Percentiles rank a stretch among this genome's conserved stretches.
Evolutionary conservation across 2,888 invertebrate species (phyloP).

Genomic region (Plusia festucae): DNA sequence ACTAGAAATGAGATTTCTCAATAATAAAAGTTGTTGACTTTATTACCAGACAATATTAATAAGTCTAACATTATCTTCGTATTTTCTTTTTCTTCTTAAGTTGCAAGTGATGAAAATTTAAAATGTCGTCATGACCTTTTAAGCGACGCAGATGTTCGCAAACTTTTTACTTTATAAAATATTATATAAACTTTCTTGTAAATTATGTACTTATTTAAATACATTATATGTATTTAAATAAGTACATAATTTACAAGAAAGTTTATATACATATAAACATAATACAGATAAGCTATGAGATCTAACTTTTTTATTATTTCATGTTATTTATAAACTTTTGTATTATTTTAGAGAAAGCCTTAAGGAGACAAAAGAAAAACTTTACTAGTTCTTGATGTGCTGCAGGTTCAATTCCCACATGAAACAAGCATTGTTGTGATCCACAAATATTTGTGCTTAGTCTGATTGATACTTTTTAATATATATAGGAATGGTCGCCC

Average conservation of each 20-base stretch:
- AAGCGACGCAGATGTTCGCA: conserved; percentile 42
- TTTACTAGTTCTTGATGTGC: too few relatives aligned
- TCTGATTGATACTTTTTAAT: too few relatives aligned
- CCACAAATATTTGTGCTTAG: too few relatives aligned
- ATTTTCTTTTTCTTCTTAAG: conserved; percentile 33
- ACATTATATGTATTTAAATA: too few relatives aligned
- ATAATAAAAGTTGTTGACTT: conserved; percentile 14
- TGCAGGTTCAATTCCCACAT: too few relatives aligned
- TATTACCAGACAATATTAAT: conserved; percentile 14
- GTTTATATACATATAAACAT: background rate
- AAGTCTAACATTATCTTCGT: conserved; percentile 15
- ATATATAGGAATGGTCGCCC: too few relatives aligned
- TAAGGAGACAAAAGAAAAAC: too few relatives aligned
- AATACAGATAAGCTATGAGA: background rate
- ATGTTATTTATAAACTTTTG: too few relatives aligned
- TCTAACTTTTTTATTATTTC: too few relatives aligned
- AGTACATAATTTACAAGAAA: too few relatives aligned
- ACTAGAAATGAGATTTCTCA: conserved; percentile 1
- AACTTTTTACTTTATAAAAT: conserved; percentile 43
- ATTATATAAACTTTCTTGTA: conserved; percentile 26
- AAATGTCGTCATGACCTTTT: conserved; percentile 55
- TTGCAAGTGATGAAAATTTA: conserved; percentile 48
- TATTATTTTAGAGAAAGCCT: too few relatives aligned
- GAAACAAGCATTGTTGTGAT: too few relatives aligned
- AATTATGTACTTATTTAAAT: conserved; percentile 36